These are phyloP conservation scores for Physella acuta DNA, from an alignment of 1,140 invertebrate species.

Conservation along the genomic window DNA sequence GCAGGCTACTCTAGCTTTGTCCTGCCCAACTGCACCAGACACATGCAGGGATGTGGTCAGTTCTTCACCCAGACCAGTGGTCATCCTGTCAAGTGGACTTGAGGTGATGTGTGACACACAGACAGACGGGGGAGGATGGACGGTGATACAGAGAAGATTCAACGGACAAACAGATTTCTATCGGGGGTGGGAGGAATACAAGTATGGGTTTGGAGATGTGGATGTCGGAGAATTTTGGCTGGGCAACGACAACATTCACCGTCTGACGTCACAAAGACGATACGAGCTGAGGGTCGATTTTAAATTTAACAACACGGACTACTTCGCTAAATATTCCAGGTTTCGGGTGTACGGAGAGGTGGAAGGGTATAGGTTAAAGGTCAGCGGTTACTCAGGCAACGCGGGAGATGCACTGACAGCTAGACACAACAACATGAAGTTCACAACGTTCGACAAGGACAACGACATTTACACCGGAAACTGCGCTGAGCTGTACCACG, in stretches of 20 bases:
- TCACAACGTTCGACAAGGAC: background rate
- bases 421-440: background rate
- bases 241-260: slow-evolving; percentile 32
- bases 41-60: background rate
- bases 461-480: background rate
- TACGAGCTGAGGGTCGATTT: background rate
- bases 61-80: background rate
- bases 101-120: background rate
- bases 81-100: background rate
- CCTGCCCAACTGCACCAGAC: too few relatives aligned
- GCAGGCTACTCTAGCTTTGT: too few relatives aligned
- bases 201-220: slow-evolving; percentile 85
- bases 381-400: background rate
- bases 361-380: background rate
- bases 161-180: slow-evolving; percentile 83
- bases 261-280: background rate
- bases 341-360: background rate
- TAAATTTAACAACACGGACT: background rate
- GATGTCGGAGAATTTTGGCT: slow-evolving; percentile 65
- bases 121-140: slow-evolving; percentile 7
- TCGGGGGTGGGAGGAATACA: slow-evolving; percentile 88
- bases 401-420: background rate
- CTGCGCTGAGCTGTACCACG: background rate
- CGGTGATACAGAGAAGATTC: slow-evolving; percentile 71
- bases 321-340: background rate